Base-by-base conservation (phyloP, 2,888 invertebrate genomes). In the Melipona bicolor region DNA sequence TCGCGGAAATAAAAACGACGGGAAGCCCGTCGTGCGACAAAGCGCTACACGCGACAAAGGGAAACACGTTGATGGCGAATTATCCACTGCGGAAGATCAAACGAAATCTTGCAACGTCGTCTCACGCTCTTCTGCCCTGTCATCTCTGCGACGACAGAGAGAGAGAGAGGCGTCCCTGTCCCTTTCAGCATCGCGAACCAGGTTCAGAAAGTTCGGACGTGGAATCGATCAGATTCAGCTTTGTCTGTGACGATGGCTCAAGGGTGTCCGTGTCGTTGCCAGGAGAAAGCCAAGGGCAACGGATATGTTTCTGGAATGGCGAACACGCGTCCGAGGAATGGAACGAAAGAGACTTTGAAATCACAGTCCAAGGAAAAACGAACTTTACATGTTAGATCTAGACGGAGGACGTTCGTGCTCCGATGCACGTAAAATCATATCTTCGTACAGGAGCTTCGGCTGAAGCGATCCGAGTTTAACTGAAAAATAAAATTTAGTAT, bases 221-320 rank as follows among this genome's bases (percentile, higher is more conserved):
- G 88, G 84, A 91, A 90, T 91, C 88, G 88, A 91, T 91, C 88
- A 87, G 76, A 85, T 83, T 79, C 81, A 78, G 86, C 82, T 86
- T 84, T 79, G 84, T 43, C 43, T 43, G 43, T 9, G 43, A 43
- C 43, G 43, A 82, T 70, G 71, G 79, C 80, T 72, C 79, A 77
- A 64, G 78, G 65, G 43, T 78, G 56, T 9, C 32, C 56, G 68
- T 43, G 43, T 59, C 54, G 32, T 32, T 54, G n/a, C 43, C 36
- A 56, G n/a, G 43, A n/a, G 6, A 50, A 21, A 54, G 11, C 24
- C 24, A n/a, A 4, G 4, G 50, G 21, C 19, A 27, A 32, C 24
- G 21, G n/a, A 43, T 36, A 27, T 56, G 71, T 74, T 52, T 74
- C n/a, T 17, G 5, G 21, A 52, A 13, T 50, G n/a, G 13, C 15